Evolutionary conservation across 2,888 invertebrate genomes (phyloP).

Genomic region (Dryocosmus kuriphilus): DNA sequence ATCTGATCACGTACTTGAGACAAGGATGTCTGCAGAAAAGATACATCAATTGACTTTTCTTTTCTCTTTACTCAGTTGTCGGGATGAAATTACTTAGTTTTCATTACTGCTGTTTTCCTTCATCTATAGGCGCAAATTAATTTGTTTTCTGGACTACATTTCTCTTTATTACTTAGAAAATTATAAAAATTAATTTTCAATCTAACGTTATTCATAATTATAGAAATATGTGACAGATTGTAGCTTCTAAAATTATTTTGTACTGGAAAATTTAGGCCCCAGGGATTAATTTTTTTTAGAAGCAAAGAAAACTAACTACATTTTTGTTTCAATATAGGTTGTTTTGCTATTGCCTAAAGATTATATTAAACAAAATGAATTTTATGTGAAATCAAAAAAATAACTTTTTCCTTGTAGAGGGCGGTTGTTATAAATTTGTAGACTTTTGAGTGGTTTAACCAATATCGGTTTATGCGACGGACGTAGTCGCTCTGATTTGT

Average conservation of each 20-base stretch:
- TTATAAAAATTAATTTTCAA: too few species aligned
- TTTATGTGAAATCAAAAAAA: background rate
- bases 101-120: background rate
- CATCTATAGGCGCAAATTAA: background rate
- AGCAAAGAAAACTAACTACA: too few species aligned
- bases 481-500: slow-evolving; percentile 14
- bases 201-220: too few species aligned
- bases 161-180: background rate
- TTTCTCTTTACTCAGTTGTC: background rate
- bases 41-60: slow-evolving; percentile 34
- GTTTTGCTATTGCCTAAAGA: too few species aligned
- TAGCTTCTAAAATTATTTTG: too few species aligned
- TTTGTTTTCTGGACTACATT: background rate
- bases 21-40: slow-evolving; percentile 27
- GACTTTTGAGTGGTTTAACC: background rate
- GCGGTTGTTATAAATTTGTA: background rate
- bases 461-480: slow-evolving; percentile 2
- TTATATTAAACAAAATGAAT: too few species aligned
- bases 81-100: background rate
- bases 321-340: too few species aligned
- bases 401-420: background rate
- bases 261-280: too few species aligned
- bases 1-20: slow-evolving; percentile 23
- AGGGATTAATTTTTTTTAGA: too few species aligned
- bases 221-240: too few species aligned